phyloP scores from a whole-genome alignment of 2,888 invertebrate genomes.

The Buathra laborator region DNA sequence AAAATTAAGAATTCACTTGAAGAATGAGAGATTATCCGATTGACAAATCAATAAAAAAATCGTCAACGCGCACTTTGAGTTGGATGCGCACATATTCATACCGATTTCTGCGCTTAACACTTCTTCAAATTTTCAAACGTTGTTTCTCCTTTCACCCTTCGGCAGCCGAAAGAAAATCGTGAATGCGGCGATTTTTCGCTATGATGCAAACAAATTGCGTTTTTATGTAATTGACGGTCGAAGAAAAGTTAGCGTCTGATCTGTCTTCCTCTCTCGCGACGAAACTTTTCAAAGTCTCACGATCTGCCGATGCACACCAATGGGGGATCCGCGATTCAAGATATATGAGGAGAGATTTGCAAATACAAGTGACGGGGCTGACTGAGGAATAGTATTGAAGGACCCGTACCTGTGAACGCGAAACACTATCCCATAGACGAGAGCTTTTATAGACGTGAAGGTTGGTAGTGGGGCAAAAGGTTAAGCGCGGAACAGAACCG shows the following conservation, averaged over 20 bases:
- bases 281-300: conserved; percentile 1
- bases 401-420: conserved; percentile 37
- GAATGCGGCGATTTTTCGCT: background rate
- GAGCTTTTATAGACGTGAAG: conserved; percentile 44
- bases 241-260: background rate
- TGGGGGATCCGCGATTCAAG: background rate
- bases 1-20: background rate
- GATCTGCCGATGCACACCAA: background rate
- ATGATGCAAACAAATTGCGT: background rate
- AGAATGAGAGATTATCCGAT: conserved; percentile 4
- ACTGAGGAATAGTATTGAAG: conserved; percentile 58
- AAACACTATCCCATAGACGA: conserved; percentile 30
- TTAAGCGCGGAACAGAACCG: conserved; percentile 13
- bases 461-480: background rate
- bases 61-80: conserved; percentile 40
- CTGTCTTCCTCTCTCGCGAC: background rate
- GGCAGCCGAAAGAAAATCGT: background rate
- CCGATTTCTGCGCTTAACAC: conserved; percentile 7
- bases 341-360: conserved; percentile 3
- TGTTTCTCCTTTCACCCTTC: background rate
- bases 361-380: conserved; percentile 26
- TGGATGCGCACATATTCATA: conserved; percentile 23
- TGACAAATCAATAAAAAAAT: background rate
- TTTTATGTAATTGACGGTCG: background rate
- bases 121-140: background rate